Conservation (phyloP, 2,113 vertebrate genomes). For the Bufo gargarizans region DNA sequence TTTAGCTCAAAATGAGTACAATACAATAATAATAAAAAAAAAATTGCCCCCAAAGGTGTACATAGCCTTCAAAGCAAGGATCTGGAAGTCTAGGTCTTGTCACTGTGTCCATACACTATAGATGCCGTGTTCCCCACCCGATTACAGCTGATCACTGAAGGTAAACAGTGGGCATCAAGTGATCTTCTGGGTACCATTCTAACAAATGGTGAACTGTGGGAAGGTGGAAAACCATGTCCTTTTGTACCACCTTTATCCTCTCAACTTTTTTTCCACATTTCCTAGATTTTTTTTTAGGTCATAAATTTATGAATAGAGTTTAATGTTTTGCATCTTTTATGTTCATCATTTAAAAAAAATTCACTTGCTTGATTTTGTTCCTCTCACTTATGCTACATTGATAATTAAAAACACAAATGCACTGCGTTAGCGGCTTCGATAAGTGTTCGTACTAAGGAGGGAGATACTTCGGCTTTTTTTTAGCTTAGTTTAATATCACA, state of each 20-base stretch:
- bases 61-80: too few species aligned
- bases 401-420: conserved; percentile 24
- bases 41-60: too few species aligned
- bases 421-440: neutral
- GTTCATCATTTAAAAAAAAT: conserved; percentile 25
- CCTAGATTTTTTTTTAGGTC: neutral
- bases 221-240: neutral
- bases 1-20: too few species aligned
- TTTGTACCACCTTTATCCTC: neutral
- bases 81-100: too few species aligned
- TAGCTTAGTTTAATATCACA: neutral
- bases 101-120: too few species aligned
- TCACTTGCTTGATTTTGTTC: neutral
- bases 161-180: too few species aligned
- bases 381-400: conserved; percentile 13
- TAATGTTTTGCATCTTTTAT: conserved; percentile 33
- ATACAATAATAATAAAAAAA: too few species aligned
- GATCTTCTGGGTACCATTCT: neutral
- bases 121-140: too few species aligned
- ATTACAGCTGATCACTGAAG: too few species aligned
- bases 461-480: neutral
- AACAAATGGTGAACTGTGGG: neutral
- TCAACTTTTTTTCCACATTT: neutral
- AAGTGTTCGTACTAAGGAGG: too few species aligned
- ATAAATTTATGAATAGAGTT: conserved; percentile 31